These are phyloP conservation scores for Istiophorus platypterus DNA, from an alignment of 2,113 vertebrate genomes.

Conservation along the genomic window DNA sequence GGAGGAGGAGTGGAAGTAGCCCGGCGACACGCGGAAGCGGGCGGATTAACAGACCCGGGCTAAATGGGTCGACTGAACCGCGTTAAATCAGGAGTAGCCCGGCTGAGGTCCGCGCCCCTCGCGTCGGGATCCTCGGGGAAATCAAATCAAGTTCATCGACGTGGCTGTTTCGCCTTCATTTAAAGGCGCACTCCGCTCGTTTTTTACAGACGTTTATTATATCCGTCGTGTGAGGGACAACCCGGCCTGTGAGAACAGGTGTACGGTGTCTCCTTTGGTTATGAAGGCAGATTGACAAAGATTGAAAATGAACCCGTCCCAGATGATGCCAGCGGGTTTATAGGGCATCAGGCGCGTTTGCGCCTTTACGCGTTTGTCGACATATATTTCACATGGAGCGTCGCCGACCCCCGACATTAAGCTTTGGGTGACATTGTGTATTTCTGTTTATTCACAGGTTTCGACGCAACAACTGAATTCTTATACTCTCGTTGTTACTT, in stretches of 20 bases:
- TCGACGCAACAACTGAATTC: neutral
- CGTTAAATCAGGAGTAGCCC: neutral
- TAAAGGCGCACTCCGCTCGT: neutral
- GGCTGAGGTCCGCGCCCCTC: constrained; percentile 8
- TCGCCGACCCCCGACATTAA: constrained; percentile 6
- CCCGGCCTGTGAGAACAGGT: neutral
- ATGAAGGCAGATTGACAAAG: neutral
- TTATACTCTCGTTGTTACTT: neutral
- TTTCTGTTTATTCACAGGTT: neutral
- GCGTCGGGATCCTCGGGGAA: neutral
- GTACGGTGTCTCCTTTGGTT: neutral
- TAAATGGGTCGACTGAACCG: too few relatives aligned
- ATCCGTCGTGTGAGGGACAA: neutral
- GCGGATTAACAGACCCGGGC: too few relatives aligned
- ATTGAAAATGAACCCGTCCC: neutral
- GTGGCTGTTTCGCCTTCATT: fast-evolving
- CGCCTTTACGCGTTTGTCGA: neutral
- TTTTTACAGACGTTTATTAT: neutral
- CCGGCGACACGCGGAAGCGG: neutral
- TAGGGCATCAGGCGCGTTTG: too few relatives aligned
- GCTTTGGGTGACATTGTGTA: neutral
- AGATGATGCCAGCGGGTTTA: neutral
- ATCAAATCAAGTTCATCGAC: fast-evolving
- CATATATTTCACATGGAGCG: neutral
- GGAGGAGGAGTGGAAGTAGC: too few relatives aligned